A percentile compares a stretch with the other conserved stretches of the same genome.
Evolutionary conservation across 2,888 invertebrate species (phyloP).

Genomic region (Heterodera filipjevi): DNA sequence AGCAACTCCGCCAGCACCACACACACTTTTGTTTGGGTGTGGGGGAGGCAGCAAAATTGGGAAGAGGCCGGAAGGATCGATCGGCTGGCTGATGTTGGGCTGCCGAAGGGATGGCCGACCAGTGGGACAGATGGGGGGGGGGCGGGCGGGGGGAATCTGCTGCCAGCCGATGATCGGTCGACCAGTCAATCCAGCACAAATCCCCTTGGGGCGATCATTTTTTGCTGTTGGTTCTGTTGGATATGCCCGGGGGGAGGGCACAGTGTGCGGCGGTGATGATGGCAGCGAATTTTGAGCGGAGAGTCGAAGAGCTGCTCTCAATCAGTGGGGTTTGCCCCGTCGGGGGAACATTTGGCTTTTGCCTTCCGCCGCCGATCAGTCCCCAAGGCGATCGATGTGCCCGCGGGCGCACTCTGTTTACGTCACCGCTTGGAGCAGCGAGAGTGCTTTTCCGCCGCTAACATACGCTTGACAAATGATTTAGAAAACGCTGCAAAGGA

Average conservation of each 20-base stretch:
- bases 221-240: background rate
- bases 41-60: conserved; percentile 4
- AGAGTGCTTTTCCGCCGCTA: background rate
- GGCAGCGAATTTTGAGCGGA: conserved; percentile 23
- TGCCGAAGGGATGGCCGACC: background rate
- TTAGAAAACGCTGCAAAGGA: conserved; percentile 2
- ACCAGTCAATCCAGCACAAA: conserved; percentile 1
- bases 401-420: background rate
- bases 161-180: conserved; percentile 5
- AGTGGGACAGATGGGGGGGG: background rate
- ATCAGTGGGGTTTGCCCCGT: conserved; percentile 1
- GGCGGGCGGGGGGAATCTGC: background rate
- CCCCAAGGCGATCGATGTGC: conserved; percentile 6
- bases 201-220: background rate
- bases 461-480: background rate
- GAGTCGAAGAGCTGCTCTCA: background rate
- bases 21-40: background rate
- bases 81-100: conserved; percentile 2
- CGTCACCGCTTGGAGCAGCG: background rate
- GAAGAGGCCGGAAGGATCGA: conserved; percentile 1
- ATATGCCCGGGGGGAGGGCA: background rate
- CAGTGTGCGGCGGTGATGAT: conserved; percentile 18
- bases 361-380: background rate
- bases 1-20: background rate
- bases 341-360: conserved; percentile 7